Evolutionary conservation across 2,113 vertebrate genomes (phyloP), one percentile per base, ranked within the genome.

Genomic region (Panurus biarmicus): DNA sequence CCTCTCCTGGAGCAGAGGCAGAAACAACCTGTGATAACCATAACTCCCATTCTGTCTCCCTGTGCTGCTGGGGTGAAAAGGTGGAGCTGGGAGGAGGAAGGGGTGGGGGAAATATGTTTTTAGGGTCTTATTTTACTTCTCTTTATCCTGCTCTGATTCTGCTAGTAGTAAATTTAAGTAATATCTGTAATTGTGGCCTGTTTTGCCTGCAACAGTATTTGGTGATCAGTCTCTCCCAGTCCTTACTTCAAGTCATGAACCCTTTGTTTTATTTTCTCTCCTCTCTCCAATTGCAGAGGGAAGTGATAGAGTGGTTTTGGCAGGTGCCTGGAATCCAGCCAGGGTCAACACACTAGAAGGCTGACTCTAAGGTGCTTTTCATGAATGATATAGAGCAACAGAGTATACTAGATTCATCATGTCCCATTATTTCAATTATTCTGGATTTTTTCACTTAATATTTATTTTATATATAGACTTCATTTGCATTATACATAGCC

Each of bases 21-120:
- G 51, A 35, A 74, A 58, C 8, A 48, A 35, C 2, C 4, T 75
- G 24, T 21, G 16, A 31, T 48, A 29, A n/a, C 23, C 1, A 1
- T n/a, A 19, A n/a, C 1, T 14, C 23, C 10, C 15, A 56, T 24
- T 25, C 4, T 25, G 44, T 35, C 36, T 58, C 9, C 5, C 17
- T 58, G 31, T 14, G 11, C 36, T 35, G 4, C 53, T 67, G 25
- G 16, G 9, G 5, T 2, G 2, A 75, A 50, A 21, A 36, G 21
- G 18, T 44, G 22, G 36, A 85, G 17, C 11, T 44, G 17, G 14
- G 31, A 58, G 13, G 36, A 44, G 17, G 31, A 17, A 75, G 26
- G 11, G 3, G 16, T 47, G 10, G 4, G 2, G 4, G 3, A 2
- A 31, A 58, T 17, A 7, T 9, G 4, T 6, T 75, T 35, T 50